Evolutionary conservation across 2,797 vertebrate genomes (phyloP).

Genomic region (Numenius phaeopus): DNA sequence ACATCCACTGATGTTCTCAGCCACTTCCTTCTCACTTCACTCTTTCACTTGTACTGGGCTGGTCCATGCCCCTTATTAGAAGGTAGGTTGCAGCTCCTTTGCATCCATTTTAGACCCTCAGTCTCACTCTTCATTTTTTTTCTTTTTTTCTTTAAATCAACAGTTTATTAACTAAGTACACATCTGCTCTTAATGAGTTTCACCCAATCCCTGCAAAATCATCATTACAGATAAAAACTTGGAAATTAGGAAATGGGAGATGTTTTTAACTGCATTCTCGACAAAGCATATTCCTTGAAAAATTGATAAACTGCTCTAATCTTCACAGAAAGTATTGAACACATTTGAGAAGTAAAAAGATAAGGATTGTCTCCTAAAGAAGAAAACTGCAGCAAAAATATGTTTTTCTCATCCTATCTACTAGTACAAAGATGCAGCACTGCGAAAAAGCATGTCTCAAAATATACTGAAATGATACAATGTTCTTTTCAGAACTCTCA

Average conservation of each 20-base stretch:
- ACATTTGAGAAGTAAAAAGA: not conserved
- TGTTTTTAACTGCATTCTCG: not conserved
- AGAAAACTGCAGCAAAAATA: not conserved
- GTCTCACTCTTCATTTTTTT: not conserved
- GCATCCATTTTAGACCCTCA: not conserved
- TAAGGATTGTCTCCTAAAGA: not conserved
- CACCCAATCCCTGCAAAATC: not conserved
- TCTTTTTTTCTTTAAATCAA: not conserved
- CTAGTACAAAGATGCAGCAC: not conserved
- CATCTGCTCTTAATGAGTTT: not conserved
- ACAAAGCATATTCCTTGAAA: not conserved
- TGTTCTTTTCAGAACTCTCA: not conserved
- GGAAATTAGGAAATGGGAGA: not conserved
- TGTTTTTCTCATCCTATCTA: not conserved
- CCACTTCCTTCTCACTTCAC: not conserved
- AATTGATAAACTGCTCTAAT: not conserved
- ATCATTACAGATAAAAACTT: not conserved
- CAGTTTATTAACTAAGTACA: not conserved
- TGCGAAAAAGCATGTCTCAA: not conserved
- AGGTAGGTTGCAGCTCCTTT: not conserved
- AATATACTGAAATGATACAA: not conserved
- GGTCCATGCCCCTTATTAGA: not conserved
- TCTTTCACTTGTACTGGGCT: not conserved
- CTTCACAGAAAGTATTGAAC: not conserved
- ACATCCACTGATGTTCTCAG: not conserved